Evolutionary conservation across 1,140 invertebrate genomes (phyloP), one percentile per base, ranked within the genome.

Genomic region (Dufourea novaeangliae): DNA sequence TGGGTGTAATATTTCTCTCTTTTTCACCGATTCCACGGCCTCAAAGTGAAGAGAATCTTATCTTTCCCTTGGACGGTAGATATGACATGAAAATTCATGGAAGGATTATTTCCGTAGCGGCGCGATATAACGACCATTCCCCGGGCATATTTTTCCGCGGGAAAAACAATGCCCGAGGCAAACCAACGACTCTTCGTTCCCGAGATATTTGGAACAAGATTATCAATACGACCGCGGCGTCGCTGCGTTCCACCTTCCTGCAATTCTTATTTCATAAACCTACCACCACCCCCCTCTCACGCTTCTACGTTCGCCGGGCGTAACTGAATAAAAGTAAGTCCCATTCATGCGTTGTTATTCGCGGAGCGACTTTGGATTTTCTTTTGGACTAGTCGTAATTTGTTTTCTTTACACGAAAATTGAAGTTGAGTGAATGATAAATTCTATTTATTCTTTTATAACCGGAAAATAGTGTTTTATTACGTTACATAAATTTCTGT

Each of bases 71-170:
- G 34, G 25, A 50, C 25, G 71, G 6, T 46, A 41, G 46, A 64
- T 39, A 39, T 50, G 46, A 73, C 61, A 73, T 73, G 71, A 73
- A 73, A 73, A 73, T 73, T 73, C 62, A 73, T 73, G 61, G 46
- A 39, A 34, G 61, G 44, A 64, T 73, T 73, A 73, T 52, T 72
- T 72, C 59, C 44, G 32, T 52, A 34, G 59, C 61, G 17, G 34
- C 17, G 32, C 71, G 59, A 73, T 64, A 54, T 66, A 66, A 66
- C 62, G 44, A 54, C 37, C 41, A 29, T 32, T 64, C 63, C 37
- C 17, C 11, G 27, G 29, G 22, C 71, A 73, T 73, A 73, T 54
- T 66, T n/a, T 64, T 73, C 61, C 46, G 11, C 44, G 34, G 10
- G 34, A 29, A 41, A 66, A 64, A 66, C 46, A 73, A 73, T 66